Evolutionary conservation across 2,797 vertebrate species (phyloP).

Genomic region (Onychomys torridus): DNA sequence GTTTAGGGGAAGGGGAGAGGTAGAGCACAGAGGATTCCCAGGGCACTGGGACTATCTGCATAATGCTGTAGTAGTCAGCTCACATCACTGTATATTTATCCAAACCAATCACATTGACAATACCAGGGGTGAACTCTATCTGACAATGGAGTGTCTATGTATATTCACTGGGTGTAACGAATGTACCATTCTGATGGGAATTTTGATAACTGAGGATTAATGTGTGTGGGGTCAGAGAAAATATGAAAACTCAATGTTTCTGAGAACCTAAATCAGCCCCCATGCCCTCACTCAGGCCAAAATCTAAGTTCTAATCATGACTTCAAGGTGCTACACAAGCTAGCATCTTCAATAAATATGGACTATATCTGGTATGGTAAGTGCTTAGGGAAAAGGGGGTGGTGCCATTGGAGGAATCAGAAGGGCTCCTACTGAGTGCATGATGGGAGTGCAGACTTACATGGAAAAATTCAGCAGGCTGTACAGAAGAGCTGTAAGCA

Average conservation of each 20-base stretch:
- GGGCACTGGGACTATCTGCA: neutral
- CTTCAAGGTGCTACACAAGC: neutral
- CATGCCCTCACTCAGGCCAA: neutral
- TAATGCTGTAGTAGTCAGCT: no score
- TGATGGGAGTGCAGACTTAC: accelerated
- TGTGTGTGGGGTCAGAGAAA: neutral
- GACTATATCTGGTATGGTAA: no score
- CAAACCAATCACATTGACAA: neutral
- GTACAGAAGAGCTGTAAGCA: accelerated
- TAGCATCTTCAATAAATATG: neutral
- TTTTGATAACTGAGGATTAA: no score
- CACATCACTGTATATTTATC: neutral
- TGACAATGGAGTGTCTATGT: neutral
- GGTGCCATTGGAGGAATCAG: neutral
- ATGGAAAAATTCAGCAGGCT: no score
- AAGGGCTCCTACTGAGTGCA: neutral
- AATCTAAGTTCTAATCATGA: neutral
- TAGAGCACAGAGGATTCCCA: neutral
- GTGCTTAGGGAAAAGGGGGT: neutral
- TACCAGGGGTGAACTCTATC: no score
- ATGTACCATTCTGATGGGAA: neutral
- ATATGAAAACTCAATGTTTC: neutral
- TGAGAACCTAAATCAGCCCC: neutral
- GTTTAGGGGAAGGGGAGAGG: neutral
- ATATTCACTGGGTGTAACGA: neutral